Percentiles rank a stretch among this genome's conserved stretches.
Evolutionary conservation across 2,113 vertebrate genomes (phyloP).

Genomic region (Phyllopteryx taeniolatus): DNA sequence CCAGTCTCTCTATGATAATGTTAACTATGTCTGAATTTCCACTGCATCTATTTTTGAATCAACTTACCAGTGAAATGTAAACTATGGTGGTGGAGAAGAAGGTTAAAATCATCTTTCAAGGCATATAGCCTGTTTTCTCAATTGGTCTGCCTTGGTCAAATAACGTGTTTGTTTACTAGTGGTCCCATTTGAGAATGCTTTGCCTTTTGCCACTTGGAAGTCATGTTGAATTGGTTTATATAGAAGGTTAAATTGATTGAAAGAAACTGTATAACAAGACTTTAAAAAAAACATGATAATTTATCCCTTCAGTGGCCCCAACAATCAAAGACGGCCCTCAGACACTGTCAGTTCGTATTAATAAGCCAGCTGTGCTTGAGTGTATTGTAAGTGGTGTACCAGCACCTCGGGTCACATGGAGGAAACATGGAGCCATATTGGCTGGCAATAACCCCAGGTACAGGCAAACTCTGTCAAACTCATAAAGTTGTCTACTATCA

Average conservation of each 20-base stretch:
- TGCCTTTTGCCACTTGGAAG: no score
- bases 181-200: no score
- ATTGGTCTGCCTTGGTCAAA: neutral
- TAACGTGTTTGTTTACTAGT: no score
- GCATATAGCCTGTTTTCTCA: neutral
- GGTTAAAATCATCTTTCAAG: neutral
- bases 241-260: no score
- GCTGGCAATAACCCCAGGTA: conserved; percentile 73
- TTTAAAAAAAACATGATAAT: neutral
- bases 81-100: neutral
- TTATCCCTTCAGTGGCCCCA: conserved; percentile 79
- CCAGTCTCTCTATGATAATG: no score
- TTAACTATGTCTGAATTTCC: neutral
- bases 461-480: neutral
- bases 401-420: conserved; percentile 86
- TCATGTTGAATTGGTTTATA: no score
- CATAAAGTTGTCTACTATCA: neutral
- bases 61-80: neutral
- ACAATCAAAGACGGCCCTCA: conserved; percentile 77
- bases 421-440: conserved; percentile 87
- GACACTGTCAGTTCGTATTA: conserved; percentile 68
- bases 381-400: conserved; percentile 85
- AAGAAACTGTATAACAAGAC: neutral
- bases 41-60: neutral
- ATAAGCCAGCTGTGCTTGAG: conserved; percentile 76